These are phyloP conservation scores for Panthera leo DNA, from an alignment of 2,113 vertebrate genomes.

Conservation along the genomic window DNA sequence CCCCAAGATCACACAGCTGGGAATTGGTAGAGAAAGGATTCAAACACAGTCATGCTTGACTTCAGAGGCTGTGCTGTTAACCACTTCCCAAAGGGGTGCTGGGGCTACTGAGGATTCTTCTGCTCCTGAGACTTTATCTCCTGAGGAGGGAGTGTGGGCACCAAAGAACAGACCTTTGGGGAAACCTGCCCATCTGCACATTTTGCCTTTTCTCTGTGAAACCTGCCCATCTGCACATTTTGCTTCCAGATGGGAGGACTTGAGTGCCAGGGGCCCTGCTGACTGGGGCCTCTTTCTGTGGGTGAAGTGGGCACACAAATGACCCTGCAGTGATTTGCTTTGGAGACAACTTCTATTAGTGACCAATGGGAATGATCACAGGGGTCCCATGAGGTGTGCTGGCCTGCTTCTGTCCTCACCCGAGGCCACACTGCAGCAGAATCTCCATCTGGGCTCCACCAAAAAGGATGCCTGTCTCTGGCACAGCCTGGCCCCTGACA, in stretches of 20 bases:
- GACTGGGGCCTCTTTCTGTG: neutral
- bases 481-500: neutral
- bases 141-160: neutral
- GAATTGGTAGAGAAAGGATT: neutral
- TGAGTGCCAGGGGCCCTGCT: neutral
- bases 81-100: neutral
- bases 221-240: neutral
- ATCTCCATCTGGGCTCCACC: neutral
- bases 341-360: neutral
- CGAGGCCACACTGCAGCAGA: neutral
- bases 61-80: neutral
- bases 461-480: neutral
- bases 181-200: neutral
- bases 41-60: neutral
- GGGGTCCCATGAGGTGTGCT: neutral
- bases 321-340: neutral
- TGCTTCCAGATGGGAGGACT: neutral
- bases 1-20: neutral
- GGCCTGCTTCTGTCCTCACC: neutral
- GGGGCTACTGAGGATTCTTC: neutral
- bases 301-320: neutral
- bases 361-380: neutral
- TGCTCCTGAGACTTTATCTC: neutral
- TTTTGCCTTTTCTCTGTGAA: neutral
- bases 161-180: neutral